These are phyloP conservation scores for Drosophila lowei DNA, from an alignment of 1,140 invertebrate genomes.

Conservation along the genomic window DNA sequence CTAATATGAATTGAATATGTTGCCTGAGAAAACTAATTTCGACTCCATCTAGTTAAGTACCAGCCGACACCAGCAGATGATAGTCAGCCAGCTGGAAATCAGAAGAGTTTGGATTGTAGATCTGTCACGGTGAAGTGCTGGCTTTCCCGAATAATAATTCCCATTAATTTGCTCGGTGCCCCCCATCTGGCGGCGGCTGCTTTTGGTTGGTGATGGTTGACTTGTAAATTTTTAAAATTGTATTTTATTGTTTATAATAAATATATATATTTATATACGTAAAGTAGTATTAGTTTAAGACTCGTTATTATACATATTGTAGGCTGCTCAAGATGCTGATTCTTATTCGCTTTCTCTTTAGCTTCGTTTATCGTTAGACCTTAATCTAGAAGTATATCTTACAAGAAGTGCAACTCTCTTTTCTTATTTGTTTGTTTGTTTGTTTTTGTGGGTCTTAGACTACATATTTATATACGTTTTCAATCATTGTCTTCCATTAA, in stretches of 20 bases:
- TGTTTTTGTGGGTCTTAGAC: conserved; percentile 38
- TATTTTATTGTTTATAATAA: conserved; percentile 79
- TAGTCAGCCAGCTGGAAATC: no score
- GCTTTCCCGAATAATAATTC: no score
- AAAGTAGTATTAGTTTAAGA: conserved; percentile 62
- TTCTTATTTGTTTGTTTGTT: conserved; percentile 21
- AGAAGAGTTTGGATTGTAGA: no score
- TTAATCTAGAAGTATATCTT: conserved; percentile 69
- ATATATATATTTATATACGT: conserved; percentile 59
- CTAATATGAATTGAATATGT: neutral
- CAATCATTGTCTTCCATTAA: conserved; percentile 75
- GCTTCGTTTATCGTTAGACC: conserved; percentile 60
- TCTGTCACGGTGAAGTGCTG: no score
- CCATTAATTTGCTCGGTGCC: no score
- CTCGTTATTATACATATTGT: conserved; percentile 69
- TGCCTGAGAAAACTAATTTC: no score
- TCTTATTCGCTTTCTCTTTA: conserved; percentile 59
- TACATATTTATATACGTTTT: conserved; percentile 54
- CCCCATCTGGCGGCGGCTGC: no score
- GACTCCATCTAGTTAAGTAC: no score
- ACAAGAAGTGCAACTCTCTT: conserved; percentile 59
- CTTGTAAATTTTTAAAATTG: conserved; percentile 75
- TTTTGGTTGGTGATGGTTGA: no score
- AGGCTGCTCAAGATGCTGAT: conserved; percentile 57
- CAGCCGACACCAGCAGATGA: no score